phyloP scores from a whole-genome alignment of 2,113 vertebrate species.

The Meles meles region DNA sequence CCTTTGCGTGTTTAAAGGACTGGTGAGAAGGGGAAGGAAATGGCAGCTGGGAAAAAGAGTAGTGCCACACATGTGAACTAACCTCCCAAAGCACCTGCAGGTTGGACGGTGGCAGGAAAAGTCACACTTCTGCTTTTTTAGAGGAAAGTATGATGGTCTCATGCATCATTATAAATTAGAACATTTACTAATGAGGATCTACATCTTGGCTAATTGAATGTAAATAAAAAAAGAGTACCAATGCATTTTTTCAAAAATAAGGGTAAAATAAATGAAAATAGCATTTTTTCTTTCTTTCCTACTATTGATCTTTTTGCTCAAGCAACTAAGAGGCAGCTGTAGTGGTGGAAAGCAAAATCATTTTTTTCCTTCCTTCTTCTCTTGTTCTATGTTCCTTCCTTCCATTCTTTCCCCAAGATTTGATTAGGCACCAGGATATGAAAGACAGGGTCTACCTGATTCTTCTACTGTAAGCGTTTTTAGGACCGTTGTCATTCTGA shows the following conservation, averaged over 20 bases:
- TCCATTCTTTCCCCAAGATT: neutral
- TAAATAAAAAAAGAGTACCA: neutral
- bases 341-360: neutral
- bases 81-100: neutral
- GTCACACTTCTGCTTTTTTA: neutral
- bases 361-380: neutral
- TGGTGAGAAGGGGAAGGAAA: constrained; percentile 13
- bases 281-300: neutral
- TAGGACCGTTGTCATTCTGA: neutral
- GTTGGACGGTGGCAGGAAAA: neutral
- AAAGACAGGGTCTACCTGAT: neutral
- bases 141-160: neutral
- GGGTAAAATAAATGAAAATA: neutral
- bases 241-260: neutral
- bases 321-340: neutral
- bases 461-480: neutral
- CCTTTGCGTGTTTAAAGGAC: neutral
- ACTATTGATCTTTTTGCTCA: neutral
- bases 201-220: neutral
- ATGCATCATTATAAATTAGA: neutral
- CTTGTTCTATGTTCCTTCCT: neutral
- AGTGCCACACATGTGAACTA: neutral
- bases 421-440: neutral
- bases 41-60: neutral
- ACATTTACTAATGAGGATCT: neutral